phyloP scores from a whole-genome alignment of 2,113 vertebrate species.

The Bungarus multicinctus region DNA sequence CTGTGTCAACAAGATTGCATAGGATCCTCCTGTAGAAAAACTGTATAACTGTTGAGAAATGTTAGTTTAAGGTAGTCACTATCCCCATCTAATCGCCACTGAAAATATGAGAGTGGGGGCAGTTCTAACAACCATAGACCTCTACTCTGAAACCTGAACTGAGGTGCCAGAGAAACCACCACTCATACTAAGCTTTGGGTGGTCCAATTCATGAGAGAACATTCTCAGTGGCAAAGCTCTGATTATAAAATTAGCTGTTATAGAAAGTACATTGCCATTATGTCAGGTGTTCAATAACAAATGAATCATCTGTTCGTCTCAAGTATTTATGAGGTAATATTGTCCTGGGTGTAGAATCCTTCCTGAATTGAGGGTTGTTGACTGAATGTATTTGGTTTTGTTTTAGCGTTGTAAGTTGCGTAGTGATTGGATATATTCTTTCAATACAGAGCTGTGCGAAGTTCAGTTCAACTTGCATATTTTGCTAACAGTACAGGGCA shows the following conservation, averaged over 20 bases:
- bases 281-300: background rate
- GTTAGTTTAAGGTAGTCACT: background rate
- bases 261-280: background rate
- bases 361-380: background rate
- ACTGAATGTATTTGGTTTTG: background rate
- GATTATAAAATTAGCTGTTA: background rate
- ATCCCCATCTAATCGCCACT: background rate
- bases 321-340: background rate
- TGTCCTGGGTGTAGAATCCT: background rate
- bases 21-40: background rate
- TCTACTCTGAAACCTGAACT: background rate
- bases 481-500: background rate
- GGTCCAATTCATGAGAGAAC: background rate
- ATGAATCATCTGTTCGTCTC: background rate
- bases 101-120: background rate
- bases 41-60: background rate
- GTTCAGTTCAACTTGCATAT: background rate
- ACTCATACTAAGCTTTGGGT: background rate
- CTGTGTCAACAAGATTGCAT: background rate
- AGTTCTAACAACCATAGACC: background rate
- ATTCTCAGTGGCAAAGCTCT: background rate
- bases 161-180: background rate
- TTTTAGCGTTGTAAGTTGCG: background rate
- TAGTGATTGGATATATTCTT: background rate
- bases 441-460: background rate